Conservation (phyloP, 1,140 invertebrate species). For the Drosophila pseudoobscura region DNA sequence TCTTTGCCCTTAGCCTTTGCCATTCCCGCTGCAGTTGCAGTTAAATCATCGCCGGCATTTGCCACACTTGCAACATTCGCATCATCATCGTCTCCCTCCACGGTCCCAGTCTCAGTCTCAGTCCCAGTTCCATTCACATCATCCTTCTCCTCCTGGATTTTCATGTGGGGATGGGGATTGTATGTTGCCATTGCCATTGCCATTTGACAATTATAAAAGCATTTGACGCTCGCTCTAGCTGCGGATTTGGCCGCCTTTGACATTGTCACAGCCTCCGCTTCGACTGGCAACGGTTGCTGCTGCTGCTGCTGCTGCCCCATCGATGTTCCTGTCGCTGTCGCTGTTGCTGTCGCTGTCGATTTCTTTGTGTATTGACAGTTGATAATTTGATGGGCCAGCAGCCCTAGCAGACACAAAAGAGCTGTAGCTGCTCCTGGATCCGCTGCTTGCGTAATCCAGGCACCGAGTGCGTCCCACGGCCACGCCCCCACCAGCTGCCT, state of each 20-base stretch:
- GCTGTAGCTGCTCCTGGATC: conserved; percentile 26
- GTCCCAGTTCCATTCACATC: conserved; percentile 10
- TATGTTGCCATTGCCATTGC: conserved; percentile 70
- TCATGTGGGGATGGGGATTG: conserved; percentile 20
- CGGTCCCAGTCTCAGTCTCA: background rate
- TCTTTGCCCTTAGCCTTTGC: conserved; percentile 5
- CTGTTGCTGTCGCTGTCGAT: conserved; percentile 16
- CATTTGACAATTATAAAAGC: conserved; percentile 82
- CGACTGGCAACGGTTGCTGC: conserved; percentile 21
- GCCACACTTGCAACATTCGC: conserved; percentile 60
- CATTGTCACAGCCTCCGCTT: conserved; percentile 53
- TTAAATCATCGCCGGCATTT: conserved; percentile 52
- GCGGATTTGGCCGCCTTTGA: conserved; percentile 44
- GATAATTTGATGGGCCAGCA: conserved; percentile 75
- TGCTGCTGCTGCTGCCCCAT: conserved; percentile 28
- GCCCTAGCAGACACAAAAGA: conserved; percentile 29
- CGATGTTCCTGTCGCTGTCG: conserved; percentile 22
- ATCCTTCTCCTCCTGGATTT: conserved; percentile 15
- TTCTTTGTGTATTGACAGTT: conserved; percentile 67
- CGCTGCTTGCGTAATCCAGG: conserved; percentile 28
- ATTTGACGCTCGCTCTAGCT: conserved; percentile 55
- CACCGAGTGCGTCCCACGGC: conserved; percentile 32
- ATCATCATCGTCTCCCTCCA: conserved; percentile 18
- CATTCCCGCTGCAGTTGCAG: conserved; percentile 35
- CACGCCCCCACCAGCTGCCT: conserved; percentile 58